Percentiles rank a stretch among this genome's conserved stretches.
Evolutionary conservation across 2,888 invertebrate genomes (phyloP).

Genomic region (Dione vanillae): DNA sequence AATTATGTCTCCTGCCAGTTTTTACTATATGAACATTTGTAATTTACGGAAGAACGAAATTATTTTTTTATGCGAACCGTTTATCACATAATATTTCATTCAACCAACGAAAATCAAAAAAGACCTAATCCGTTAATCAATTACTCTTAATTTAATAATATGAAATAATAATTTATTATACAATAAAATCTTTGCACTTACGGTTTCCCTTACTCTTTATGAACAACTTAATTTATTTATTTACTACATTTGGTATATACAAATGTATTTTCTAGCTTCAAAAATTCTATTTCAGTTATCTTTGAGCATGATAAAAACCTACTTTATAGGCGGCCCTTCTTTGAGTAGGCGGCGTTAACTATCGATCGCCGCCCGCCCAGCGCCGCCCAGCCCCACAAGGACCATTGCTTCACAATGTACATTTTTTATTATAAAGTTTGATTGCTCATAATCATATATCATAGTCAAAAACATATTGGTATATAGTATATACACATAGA

Average conservation of each 20-base stretch:
- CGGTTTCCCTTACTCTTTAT: too few species aligned
- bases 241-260: background rate
- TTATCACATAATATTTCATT: too few species aligned
- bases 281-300: slow-evolving; percentile 26
- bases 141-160: too few species aligned
- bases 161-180: too few species aligned
- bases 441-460: slow-evolving; percentile 56
- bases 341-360: slow-evolving; percentile 54
- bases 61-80: too few species aligned
- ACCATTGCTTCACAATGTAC: slow-evolving; percentile 60
- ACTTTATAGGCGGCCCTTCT: slow-evolving; percentile 44
- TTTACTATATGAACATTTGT: too few species aligned
- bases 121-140: too few species aligned
- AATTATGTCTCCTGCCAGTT: too few species aligned
- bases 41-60: too few species aligned
- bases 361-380: slow-evolving; percentile 73
- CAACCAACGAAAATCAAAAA: too few species aligned
- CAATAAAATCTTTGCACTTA: too few species aligned
- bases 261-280: background rate
- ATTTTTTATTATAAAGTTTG: slow-evolving; percentile 72
- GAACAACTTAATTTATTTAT: background rate
- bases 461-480: background rate
- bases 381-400: slow-evolving; percentile 62
- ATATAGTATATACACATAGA: too few species aligned
- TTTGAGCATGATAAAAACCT: slow-evolving; percentile 30